Conservation (phyloP, 2,797 vertebrate genomes). For the Discoglossus pictus region DNA sequence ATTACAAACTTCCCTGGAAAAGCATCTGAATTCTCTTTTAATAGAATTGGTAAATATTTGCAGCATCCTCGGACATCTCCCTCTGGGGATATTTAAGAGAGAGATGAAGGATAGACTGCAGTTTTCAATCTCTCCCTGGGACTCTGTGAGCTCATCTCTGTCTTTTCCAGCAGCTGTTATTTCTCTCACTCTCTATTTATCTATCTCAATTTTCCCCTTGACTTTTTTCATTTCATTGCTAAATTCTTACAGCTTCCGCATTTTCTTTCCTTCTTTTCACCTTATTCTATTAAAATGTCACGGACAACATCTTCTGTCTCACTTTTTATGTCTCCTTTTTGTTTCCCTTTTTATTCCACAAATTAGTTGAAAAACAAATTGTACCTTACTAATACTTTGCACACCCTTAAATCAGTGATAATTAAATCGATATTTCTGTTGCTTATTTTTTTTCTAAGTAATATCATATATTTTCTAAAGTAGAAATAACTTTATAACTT, state of each 20-base stretch:
- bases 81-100: conserved; percentile 59
- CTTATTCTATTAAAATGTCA: no score
- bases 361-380: no score
- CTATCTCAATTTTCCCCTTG: conserved; percentile 25
- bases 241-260: not conserved
- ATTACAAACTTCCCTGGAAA: conserved; percentile 52
- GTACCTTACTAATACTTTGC: no score
- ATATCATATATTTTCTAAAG: no score
- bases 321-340: no score
- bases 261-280: not conserved
- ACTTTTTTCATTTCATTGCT: conserved; percentile 16
- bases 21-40: conserved; percentile 65
- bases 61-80: conserved; percentile 67
- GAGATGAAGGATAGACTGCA: conserved; percentile 60
- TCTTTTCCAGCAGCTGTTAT: conserved; percentile 39
- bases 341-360: no score
- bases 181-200: conserved; percentile 27
- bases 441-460: no score
- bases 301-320: no score
- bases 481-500: no score
- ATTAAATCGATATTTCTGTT: no score
- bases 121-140: conserved; percentile 52
- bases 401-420: no score
- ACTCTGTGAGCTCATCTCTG: conserved; percentile 31
- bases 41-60: conserved; percentile 80